Conservation (phyloP, 1,140 invertebrate species). For the Brachionus sp. region DNA sequence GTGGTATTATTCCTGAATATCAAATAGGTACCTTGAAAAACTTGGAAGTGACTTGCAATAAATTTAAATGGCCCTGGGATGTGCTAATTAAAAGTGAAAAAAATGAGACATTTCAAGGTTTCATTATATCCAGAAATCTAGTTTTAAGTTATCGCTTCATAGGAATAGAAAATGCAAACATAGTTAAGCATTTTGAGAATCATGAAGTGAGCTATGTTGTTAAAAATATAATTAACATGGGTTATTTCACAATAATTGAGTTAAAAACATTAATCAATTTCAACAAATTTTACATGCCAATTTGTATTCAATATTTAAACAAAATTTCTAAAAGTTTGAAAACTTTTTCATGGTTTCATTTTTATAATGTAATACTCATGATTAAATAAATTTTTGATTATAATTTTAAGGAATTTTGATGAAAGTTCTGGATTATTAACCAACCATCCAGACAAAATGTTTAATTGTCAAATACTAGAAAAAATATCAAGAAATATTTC, state of each 20-base stretch:
- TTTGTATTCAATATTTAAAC: background rate
- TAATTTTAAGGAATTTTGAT: background rate
- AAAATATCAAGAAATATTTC: background rate
- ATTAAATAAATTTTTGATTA: background rate
- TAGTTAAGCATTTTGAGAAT: background rate
- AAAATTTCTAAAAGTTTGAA: background rate
- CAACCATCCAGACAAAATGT: conserved; percentile 18
- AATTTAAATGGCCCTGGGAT: background rate
- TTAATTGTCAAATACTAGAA: background rate
- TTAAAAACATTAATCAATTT: background rate
- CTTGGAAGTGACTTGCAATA: background rate
- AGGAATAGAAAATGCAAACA: too few relatives aligned
- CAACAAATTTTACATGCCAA: background rate
- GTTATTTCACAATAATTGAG: background rate
- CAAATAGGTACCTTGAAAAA: background rate
- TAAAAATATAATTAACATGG: background rate
- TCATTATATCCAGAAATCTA: background rate
- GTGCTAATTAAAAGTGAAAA: background rate
- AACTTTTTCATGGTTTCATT: background rate
- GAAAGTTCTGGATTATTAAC: background rate
- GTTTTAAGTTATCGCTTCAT: background rate
- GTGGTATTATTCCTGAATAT: conserved; percentile 12
- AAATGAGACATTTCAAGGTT: background rate
- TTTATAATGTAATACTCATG: background rate
- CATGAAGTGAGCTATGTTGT: background rate